Evolutionary conservation across 2,888 invertebrate genomes (phyloP).

Genomic region (Carpatolechia fugitivella): DNA sequence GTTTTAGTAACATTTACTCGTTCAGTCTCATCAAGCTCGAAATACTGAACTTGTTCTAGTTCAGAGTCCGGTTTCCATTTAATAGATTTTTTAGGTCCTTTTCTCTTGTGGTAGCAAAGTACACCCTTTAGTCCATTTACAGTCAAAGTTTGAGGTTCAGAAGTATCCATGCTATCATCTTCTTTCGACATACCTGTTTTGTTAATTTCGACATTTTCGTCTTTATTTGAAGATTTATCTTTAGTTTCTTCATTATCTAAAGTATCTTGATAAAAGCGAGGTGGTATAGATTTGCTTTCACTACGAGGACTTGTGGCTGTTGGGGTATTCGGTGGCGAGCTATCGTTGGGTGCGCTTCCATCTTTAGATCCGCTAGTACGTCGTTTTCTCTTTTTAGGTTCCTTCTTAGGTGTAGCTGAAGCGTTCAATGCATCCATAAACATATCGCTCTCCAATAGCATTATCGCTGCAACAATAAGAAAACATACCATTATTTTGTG

Average conservation of each 20-base stretch:
- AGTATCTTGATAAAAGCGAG: conserved; percentile 95
- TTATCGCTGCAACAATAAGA: conserved; percentile 80
- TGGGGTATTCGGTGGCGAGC: conserved; percentile 79
- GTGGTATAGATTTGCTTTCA: conserved; percentile 78
- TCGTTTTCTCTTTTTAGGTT: conserved; percentile 88
- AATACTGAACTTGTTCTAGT: conserved; percentile 90
- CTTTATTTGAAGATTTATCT: conserved; percentile 58
- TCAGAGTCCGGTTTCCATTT: conserved; percentile 90
- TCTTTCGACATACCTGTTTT: conserved; percentile 38
- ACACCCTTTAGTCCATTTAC: conserved; percentile 86
- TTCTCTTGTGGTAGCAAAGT: conserved; percentile 85
- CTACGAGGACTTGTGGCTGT: conserved; percentile 68
- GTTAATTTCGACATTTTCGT: conserved; percentile 27
- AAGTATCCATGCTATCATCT: conserved; percentile 54
- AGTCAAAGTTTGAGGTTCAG: conserved; percentile 65
- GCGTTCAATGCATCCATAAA: conserved; percentile 95
- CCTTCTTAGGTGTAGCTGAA: conserved; percentile 86
- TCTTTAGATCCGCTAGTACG: conserved; percentile 86
- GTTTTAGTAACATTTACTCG: conserved; percentile 95
- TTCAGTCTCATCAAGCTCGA: conserved; percentile 97
- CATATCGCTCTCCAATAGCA: conserved; percentile 93
- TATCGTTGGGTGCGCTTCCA: conserved; percentile 63
- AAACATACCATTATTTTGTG: background rate
- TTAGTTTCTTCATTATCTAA: conserved; percentile 84
- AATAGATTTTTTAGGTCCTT: conserved; percentile 88